These are phyloP conservation scores for Palythoa caribaeorum DNA, from an alignment of 92 coral and sea anemone genomes.

Conservation along the genomic window DNA sequence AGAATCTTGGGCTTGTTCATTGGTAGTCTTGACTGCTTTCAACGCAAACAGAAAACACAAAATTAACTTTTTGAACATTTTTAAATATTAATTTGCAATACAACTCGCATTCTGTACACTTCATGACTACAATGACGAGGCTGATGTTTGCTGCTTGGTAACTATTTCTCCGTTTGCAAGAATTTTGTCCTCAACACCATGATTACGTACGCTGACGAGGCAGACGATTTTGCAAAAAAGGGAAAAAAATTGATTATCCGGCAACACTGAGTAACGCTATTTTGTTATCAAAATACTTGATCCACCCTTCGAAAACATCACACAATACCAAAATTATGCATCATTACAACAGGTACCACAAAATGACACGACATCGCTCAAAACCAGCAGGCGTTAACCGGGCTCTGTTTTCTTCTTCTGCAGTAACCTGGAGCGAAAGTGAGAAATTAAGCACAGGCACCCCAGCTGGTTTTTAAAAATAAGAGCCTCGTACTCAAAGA, in stretches of 20 bases:
- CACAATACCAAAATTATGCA: background rate
- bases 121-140: background rate
- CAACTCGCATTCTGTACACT: conserved; percentile 16
- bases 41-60: conserved; percentile 15
- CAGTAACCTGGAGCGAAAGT: background rate
- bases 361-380: conserved; percentile 24
- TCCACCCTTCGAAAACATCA: background rate
- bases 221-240: background rate
- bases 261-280: background rate
- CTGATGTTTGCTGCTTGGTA: conserved; percentile 27
- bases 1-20: background rate
- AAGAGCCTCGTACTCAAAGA: too few species aligned
- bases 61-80: background rate
- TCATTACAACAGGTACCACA: too few species aligned
- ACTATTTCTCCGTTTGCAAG: conserved; percentile 9
- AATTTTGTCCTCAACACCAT: background rate
- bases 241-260: background rate
- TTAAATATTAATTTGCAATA: background rate
- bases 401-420: background rate
- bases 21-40: background rate
- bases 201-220: background rate
- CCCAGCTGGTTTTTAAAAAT: too few species aligned
- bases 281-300: background rate
- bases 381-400: conserved; percentile 42
- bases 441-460: background rate